Conservation (phyloP, 2,797 vertebrate genomes). For the Eremophila alpestris region DNA sequence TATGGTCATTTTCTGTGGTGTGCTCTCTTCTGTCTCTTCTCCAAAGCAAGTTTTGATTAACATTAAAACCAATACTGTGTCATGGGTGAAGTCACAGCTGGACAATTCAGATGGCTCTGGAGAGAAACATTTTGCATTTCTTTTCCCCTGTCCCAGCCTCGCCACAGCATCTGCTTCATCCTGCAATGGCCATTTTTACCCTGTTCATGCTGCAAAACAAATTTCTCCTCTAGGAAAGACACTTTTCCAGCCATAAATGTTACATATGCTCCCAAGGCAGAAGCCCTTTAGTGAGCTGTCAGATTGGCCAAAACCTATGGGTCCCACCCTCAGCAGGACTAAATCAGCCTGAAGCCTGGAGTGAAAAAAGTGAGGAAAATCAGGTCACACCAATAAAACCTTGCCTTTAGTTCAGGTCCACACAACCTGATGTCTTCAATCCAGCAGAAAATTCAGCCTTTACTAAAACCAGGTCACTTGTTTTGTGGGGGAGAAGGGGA, state of each 20-base stretch:
- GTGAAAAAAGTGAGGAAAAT: not conserved
- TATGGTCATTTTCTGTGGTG: not conserved
- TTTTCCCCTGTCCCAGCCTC: not conserved
- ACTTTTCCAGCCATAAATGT: not conserved
- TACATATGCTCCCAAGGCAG: conserved; percentile 8
- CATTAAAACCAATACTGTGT: not conserved
- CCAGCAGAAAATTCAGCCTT: not conserved
- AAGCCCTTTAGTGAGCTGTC: not conserved
- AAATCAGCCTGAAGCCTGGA: not conserved
- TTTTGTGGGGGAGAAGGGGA: fast-evolving
- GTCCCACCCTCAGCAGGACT: not conserved
- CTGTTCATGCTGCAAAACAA: conserved; percentile 18
- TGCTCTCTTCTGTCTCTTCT: not conserved
- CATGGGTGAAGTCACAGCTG: conserved; percentile 12
- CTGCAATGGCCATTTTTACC: not conserved
- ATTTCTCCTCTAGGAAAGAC: conserved; percentile 16
- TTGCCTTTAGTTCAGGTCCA: not conserved
- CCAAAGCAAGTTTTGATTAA: not conserved
- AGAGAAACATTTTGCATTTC: not conserved
- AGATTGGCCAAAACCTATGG: not conserved
- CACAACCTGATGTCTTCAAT: not conserved
- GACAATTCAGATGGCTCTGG: not conserved
- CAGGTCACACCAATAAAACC: not conserved
- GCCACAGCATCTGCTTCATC: not conserved
- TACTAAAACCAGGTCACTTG: not conserved